Base-by-base conservation (phyloP, 2,113 vertebrate genomes). In the Nothocercus nigrocapillus region DNA sequence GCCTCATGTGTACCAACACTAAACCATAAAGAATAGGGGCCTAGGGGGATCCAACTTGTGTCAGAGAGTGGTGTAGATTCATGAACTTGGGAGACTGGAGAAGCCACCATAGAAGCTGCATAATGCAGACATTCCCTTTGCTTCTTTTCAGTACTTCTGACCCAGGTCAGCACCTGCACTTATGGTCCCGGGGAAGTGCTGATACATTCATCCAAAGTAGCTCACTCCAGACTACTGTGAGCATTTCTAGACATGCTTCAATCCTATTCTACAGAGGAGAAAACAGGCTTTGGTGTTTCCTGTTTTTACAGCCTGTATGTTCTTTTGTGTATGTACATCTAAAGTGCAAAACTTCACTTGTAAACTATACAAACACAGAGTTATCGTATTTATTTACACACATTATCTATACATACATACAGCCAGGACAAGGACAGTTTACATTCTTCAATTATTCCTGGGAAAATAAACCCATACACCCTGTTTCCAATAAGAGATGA, bases 1-100 rank as follows among this genome's bases (percentile, higher is more conserved):
- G 19, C 2, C 61, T 40, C 11, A 20, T 3, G 3, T 34, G 36
- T 44, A 62, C 4, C 5, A 47, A 6, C 32, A 77, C 13, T 38
- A 56, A 89, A 61, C 5, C 3, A 7, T 3, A 2, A 25, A 28
- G n/a, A 70, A 5, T 4, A 47, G 38, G 10, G 8, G 4, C 17
- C 9, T 1, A 1, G 2, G 1, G 13, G 17, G 7, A 44, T n/a
- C 12, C 12, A 7, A 34, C 5, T 2, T 61, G 7, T 62, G 74
- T 8, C 9, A 58, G 36, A 40, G 63, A 85, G 6, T 4, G 20
- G 14, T 51, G 21, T 9, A 28, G 20, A 75, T 51, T 27, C 1
- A 1, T 3, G 40, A 32, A 32, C 6, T 77, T 49, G 32, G 7
- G 40, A 62, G 8, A 19, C 28, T 82, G 38, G 21, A 79, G 0